Conservation (phyloP, 2,888 invertebrate genomes). For the Thyatira batis region DNA sequence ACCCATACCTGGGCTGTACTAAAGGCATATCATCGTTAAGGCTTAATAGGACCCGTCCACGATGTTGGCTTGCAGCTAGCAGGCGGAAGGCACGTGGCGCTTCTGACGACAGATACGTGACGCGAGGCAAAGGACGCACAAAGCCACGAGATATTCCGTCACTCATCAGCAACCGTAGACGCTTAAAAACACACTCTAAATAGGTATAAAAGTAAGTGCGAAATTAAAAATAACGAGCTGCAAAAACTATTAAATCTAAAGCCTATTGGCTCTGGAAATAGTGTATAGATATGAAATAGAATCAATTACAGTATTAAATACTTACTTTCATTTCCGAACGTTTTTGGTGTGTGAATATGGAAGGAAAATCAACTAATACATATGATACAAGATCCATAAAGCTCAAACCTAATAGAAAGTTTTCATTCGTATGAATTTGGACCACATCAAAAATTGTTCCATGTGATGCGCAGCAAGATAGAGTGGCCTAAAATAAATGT, state of each 20-base stretch:
- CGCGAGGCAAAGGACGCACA: slow-evolving; percentile 55
- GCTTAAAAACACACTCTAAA: too few relatives aligned
- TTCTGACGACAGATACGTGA: slow-evolving; percentile 38
- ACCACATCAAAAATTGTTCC: slow-evolving; percentile 27
- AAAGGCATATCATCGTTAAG: slow-evolving; percentile 19
- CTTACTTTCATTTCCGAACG: slow-evolving; percentile 27
- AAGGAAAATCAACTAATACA: slow-evolving; percentile 28
- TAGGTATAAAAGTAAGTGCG: too few relatives aligned
- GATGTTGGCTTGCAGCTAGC: slow-evolving; percentile 45
- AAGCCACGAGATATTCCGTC: slow-evolving; percentile 54
- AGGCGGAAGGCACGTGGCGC: slow-evolving; percentile 51
- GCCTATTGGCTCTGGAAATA: background rate
- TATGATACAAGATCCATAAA: slow-evolving; percentile 28
- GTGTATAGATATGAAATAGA: background rate
- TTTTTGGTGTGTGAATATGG: slow-evolving; percentile 23
- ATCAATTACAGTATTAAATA: slow-evolving; percentile 4
- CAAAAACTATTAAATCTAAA: slow-evolving; percentile 7
- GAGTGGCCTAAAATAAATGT: slow-evolving; percentile 27
- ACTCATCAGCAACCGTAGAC: slow-evolving; percentile 38
- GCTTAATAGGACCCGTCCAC: slow-evolving; percentile 51
- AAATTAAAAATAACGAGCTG: too few relatives aligned
- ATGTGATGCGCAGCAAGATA: slow-evolving; percentile 15
- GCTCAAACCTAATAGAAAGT: slow-evolving; percentile 33
- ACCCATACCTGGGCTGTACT: slow-evolving; percentile 33
- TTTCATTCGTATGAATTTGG: slow-evolving; percentile 29